These are phyloP conservation scores for Drosophila kuntzei DNA, from an alignment of 2,888 invertebrate genomes.

Conservation along the genomic window DNA sequence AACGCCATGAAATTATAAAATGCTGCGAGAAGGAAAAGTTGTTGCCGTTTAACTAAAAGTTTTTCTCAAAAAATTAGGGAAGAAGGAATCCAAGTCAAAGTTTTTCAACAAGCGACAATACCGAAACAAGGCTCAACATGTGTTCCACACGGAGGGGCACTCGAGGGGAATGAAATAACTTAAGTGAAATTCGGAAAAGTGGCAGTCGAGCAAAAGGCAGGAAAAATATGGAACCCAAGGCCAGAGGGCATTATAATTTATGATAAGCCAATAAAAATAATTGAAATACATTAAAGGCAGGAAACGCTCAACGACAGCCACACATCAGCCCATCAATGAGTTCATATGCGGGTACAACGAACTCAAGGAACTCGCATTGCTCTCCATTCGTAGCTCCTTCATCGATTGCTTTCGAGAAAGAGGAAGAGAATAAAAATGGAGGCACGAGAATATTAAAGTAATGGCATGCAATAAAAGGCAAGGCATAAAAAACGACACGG, in stretches of 20 bases:
- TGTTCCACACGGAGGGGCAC: conserved; percentile 25
- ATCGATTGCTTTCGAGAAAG: conserved; percentile 49
- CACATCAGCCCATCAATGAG: conserved; percentile 41
- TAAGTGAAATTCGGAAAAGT: conserved; percentile 11
- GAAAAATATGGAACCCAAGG: conserved; percentile 61
- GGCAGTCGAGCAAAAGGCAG: background rate
- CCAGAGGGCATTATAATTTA: conserved; percentile 68
- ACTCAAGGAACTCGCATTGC: conserved; percentile 22
- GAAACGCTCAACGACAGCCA: conserved; percentile 36
- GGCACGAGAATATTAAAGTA: conserved; percentile 62
- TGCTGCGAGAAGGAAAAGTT: conserved; percentile 34
- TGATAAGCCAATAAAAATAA: conserved; percentile 75
- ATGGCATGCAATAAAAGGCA: conserved; percentile 66
- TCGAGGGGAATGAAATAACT: conserved; percentile 18
- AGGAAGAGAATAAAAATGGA: conserved; percentile 26
- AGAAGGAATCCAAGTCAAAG: conserved; percentile 36
- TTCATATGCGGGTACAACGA: conserved; percentile 47
- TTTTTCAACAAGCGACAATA: conserved; percentile 56
- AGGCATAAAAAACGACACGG: conserved; percentile 46
- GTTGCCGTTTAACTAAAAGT: conserved; percentile 48
- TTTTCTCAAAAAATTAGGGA: conserved; percentile 28
- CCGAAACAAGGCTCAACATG: conserved; percentile 56
- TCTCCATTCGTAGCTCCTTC: conserved; percentile 12
- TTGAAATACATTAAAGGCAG: conserved; percentile 72
- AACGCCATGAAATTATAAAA: conserved; percentile 52